Percentiles rank a stretch among this genome's conserved stretches.
Evolutionary conservation across 2,888 invertebrate genomes (phyloP).

Genomic region (Nowickia ferox): DNA sequence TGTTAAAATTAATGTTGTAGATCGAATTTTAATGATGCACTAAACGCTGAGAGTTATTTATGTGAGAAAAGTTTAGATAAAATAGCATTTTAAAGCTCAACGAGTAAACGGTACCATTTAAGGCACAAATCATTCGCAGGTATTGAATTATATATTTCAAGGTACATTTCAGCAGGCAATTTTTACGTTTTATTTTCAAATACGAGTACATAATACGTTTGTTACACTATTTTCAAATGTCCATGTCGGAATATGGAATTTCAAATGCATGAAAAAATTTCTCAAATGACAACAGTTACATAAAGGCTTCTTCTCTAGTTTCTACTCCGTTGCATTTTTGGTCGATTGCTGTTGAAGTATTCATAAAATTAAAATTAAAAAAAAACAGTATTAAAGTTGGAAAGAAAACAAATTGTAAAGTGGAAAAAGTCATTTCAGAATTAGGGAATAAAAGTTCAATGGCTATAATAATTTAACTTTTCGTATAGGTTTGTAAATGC

Average conservation of each 20-base stretch:
- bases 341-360: neutral
- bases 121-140: neutral
- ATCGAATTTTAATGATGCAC: constrained; percentile 57
- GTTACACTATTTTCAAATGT: constrained; percentile 16
- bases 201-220: neutral
- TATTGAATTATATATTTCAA: constrained; percentile 14
- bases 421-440: no score
- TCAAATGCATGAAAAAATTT: neutral
- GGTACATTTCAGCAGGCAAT: neutral
- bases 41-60: constrained; percentile 55
- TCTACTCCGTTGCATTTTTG: neutral
- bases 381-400: no score
- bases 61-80: constrained; percentile 46
- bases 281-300: neutral
- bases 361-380: no score
- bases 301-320: neutral
- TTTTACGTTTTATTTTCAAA: neutral
- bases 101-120: neutral
- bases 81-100: neutral
- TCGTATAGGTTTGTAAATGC: no score
- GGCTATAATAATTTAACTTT: no score
- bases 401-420: no score
- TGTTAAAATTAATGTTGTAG: constrained; percentile 59
- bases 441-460: no score
- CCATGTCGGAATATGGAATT: neutral